phyloP scores from a whole-genome alignment of 2,888 invertebrate genomes.

The Limnephilus auricula region DNA sequence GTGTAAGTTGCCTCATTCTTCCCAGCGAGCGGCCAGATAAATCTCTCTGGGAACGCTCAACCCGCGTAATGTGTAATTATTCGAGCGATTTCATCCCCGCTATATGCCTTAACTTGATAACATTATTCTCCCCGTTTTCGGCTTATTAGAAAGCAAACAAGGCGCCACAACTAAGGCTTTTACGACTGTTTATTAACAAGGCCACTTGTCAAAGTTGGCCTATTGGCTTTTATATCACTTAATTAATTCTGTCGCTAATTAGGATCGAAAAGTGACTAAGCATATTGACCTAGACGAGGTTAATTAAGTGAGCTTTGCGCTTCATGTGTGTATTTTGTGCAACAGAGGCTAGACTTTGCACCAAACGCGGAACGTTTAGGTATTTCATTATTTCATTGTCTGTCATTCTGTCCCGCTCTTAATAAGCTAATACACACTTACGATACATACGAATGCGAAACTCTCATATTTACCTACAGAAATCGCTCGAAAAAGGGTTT shows the following conservation, averaged over 20 bases:
- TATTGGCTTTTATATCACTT: neutral
- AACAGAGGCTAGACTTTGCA: too few relatives aligned
- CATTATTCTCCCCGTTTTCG: slow-evolving; percentile 11
- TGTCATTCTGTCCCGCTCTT: too few relatives aligned
- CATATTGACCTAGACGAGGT: neutral
- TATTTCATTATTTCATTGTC: too few relatives aligned
- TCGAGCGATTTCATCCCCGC: neutral
- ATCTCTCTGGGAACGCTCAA: slow-evolving; percentile 9
- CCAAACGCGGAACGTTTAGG: too few relatives aligned
- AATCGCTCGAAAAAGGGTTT: too few relatives aligned
- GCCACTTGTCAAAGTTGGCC: neutral
- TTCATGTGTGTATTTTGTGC: neutral
- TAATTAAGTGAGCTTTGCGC: neutral
- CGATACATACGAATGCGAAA: too few relatives aligned
- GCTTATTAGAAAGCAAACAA: slow-evolving; percentile 23
- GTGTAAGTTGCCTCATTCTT: neutral
- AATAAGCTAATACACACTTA: too few relatives aligned
- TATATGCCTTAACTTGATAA: neutral
- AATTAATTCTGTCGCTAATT: neutral
- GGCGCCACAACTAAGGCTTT: neutral
- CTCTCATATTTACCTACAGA: too few relatives aligned
- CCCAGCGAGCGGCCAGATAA: slow-evolving; percentile 9
- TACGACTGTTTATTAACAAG: neutral
- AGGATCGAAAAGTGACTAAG: neutral
- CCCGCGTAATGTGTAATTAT: slow-evolving; percentile 36